Evolutionary conservation across 2,797 vertebrate genomes (phyloP).

Genomic region (Aselliscus stoliczkanus): DNA sequence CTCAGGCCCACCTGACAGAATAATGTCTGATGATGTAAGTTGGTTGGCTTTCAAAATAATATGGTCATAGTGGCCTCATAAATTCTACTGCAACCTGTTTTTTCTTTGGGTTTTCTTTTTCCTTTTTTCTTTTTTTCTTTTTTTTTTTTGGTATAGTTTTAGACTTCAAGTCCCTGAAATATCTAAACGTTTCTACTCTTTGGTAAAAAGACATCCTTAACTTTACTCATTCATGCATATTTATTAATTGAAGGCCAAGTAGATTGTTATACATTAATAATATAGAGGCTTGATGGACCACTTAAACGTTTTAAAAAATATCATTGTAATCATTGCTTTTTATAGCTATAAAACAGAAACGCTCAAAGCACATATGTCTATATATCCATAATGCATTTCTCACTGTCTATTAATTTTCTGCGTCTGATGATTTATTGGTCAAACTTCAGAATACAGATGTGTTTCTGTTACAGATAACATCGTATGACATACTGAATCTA

Average conservation of each 20-base stretch:
- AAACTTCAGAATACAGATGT: neutral
- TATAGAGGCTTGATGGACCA: neutral
- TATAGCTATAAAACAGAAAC: neutral
- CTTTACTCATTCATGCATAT: neutral
- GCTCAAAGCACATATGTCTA: neutral
- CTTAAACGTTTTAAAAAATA: neutral
- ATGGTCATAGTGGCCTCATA: neutral
- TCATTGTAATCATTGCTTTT: neutral
- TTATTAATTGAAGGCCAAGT: neutral
- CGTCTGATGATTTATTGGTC: neutral
- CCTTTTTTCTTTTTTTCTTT: neutral
- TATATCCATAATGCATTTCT: neutral
- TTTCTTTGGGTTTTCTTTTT: too few relatives aligned
- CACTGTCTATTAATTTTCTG: neutral
- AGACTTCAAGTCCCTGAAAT: neutral
- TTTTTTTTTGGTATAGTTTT: neutral
- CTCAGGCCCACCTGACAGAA: slow-evolving; percentile 22
- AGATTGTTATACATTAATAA: neutral
- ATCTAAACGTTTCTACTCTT: neutral
- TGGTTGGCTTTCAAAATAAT: slow-evolving; percentile 39
- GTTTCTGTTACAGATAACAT: neutral
- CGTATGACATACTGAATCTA: neutral
- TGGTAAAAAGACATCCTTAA: neutral
- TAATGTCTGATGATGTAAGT: slow-evolving; percentile 28
- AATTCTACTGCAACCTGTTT: neutral